Evolutionary conservation across 2,797 vertebrate species (phyloP).

Genomic region (Lacerta bilineata): DNA sequence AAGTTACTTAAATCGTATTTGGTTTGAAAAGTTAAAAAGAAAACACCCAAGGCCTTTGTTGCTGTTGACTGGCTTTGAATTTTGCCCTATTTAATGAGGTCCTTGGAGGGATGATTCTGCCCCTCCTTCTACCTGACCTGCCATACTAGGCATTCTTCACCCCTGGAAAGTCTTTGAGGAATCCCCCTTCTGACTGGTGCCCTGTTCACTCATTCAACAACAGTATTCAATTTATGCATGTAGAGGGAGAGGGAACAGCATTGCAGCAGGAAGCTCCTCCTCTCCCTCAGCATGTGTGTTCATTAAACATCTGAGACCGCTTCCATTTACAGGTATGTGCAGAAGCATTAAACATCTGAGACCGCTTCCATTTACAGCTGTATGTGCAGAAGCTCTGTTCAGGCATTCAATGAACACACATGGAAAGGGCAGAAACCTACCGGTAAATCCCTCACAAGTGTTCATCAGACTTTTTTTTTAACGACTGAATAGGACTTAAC

Average conservation of each 20-base stretch:
- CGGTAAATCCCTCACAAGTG: neutral
- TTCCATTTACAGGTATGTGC: too few relatives aligned
- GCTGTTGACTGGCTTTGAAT: neutral
- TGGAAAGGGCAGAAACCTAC: neutral
- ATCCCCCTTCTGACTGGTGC: neutral
- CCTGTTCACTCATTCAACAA: neutral
- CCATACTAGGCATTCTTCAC: too few relatives aligned
- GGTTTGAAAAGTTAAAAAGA: slow-evolving; percentile 17
- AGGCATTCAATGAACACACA: neutral
- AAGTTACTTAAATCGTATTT: slow-evolving; percentile 27
- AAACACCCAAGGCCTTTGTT: neutral
- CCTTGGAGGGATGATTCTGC: neutral
- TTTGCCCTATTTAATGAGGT: neutral
- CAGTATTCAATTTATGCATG: neutral
- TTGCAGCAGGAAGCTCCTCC: neutral
- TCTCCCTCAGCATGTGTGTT: neutral
- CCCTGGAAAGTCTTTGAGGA: neutral
- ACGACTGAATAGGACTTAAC: neutral
- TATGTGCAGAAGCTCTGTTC: neutral
- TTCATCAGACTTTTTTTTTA: neutral
- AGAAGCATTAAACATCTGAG: too few relatives aligned
- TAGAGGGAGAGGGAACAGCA: neutral
- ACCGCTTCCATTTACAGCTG: neutral
- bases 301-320: neutral
- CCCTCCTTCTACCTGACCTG: too few relatives aligned